A percentile compares a stretch with the other conserved stretches of the same genome.
Conservation (phyloP, 2,888 invertebrate genomes). For the Tiliacea citrago region DNA sequence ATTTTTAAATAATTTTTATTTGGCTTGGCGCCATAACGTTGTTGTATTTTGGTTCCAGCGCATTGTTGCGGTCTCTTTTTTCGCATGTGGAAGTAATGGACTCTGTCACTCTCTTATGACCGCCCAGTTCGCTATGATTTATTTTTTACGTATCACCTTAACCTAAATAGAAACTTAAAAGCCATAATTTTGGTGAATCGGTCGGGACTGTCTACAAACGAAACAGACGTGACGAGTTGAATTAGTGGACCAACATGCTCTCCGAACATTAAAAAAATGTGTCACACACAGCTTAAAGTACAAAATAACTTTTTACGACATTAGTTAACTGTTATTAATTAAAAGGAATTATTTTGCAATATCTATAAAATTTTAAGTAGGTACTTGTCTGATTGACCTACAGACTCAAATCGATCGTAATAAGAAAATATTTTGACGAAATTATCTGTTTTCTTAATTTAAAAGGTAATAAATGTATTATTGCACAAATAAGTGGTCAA, state of each 20-base stretch:
- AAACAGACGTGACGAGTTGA: background rate
- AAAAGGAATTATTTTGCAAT: slow-evolving; percentile 58
- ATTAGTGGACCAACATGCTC: background rate
- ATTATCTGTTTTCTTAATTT: slow-evolving; percentile 28
- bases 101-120: too few species aligned
- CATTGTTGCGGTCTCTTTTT: too few species aligned
- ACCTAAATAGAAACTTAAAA: background rate
- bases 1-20: too few species aligned
- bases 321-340: slow-evolving; percentile 51
- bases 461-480: slow-evolving; percentile 29
- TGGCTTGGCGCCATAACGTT: too few species aligned
- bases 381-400: slow-evolving; percentile 62
- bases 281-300: slow-evolving; percentile 11
- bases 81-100: too few species aligned
- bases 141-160: too few species aligned
- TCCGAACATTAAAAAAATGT: background rate
- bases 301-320: slow-evolving; percentile 45
- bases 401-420: slow-evolving; percentile 45
- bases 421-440: slow-evolving; percentile 12
- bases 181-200: background rate
- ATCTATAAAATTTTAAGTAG: slow-evolving; percentile 56
- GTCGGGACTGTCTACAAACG: background rate
- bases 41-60: too few species aligned
- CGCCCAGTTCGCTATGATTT: too few species aligned
- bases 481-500: slow-evolving; percentile 45